These are phyloP conservation scores for Punctoribates punctum DNA, from an alignment of 2,888 invertebrate species.

Conservation along the genomic window DNA sequence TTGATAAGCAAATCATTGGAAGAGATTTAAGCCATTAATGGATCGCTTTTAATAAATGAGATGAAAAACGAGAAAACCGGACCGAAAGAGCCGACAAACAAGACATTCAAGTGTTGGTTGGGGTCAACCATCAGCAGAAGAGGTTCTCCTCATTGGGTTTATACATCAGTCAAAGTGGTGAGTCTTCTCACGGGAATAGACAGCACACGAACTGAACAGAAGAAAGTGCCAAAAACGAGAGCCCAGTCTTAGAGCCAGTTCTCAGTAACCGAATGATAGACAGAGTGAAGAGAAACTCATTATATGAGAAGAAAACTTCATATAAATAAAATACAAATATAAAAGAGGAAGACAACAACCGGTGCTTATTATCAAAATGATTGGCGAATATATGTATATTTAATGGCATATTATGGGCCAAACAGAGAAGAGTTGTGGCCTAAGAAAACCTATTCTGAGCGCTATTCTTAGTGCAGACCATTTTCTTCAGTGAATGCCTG, in stretches of 20 bases:
- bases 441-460: too few relatives aligned
- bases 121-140: neutral
- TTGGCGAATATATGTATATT: conserved; percentile 5
- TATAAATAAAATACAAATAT: neutral
- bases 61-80: neutral
- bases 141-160: neutral
- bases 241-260: neutral
- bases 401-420: neutral
- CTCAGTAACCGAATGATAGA: neutral
- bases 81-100: conserved; percentile 7
- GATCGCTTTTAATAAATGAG: neutral
- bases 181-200: conserved; percentile 11
- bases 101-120: conserved; percentile 7
- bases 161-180: neutral
- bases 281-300: neutral
- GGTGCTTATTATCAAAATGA: conserved; percentile 13
- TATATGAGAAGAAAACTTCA: neutral
- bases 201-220: neutral
- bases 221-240: neutral
- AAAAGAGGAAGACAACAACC: neutral
- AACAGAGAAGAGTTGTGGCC: too few relatives aligned
- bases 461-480: too few relatives aligned
- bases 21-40: neutral
- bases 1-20: neutral
- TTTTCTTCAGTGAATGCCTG: neutral